Conservation (phyloP, 2,888 invertebrate genomes). For the Conistra vaccinii region DNA sequence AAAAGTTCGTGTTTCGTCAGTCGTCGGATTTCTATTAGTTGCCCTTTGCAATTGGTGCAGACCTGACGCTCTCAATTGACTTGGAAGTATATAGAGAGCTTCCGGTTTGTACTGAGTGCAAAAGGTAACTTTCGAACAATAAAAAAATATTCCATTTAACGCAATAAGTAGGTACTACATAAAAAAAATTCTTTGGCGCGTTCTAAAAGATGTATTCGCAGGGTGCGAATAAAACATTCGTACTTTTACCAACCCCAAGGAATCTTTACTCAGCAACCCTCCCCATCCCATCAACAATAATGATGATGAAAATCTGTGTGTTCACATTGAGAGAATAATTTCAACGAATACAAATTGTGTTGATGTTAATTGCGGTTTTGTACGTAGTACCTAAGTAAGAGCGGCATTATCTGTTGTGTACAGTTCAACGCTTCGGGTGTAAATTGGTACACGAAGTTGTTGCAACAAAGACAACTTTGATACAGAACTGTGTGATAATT, state of each 20-base stretch:
- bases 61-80: too few relatives aligned
- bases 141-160: too few relatives aligned
- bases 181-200: too few relatives aligned
- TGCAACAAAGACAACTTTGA: conserved; percentile 57
- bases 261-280: not conserved
- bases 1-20: too few relatives aligned
- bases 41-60: too few relatives aligned
- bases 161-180: too few relatives aligned
- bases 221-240: not conserved
- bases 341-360: conserved; percentile 59
- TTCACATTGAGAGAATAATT: conserved; percentile 55
- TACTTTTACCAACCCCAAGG: conserved; percentile 7
- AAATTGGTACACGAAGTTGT: conserved; percentile 57
- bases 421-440: conserved; percentile 61
- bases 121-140: too few relatives aligned
- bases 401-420: conserved; percentile 63
- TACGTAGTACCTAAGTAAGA: conserved; percentile 47
- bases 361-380: conserved; percentile 60
- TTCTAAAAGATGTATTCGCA: conserved; percentile 8
- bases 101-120: too few relatives aligned
- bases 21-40: too few relatives aligned
- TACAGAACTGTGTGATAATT: conserved; percentile 52
- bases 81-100: too few relatives aligned
- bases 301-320: conserved; percentile 64
- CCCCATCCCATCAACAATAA: conserved; percentile 54